A percentile compares a stretch with the other conserved stretches of the same genome.
Conservation (phyloP, 2,888 invertebrate genomes). For the Therioaphis trifolii region DNA sequence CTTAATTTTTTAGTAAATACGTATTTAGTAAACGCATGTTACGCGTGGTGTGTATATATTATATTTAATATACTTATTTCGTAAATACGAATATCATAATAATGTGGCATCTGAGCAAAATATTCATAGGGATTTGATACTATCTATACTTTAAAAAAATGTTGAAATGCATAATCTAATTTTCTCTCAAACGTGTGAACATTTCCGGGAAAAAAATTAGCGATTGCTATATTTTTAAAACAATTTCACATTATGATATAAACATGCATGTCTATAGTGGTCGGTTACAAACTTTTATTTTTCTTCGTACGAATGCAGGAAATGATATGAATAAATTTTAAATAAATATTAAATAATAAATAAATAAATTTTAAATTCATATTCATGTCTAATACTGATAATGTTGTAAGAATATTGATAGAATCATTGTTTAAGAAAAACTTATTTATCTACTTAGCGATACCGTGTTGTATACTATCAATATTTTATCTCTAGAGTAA, state of each 20-base stretch:
- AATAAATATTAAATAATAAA: neutral
- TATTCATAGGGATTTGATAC: too few species aligned
- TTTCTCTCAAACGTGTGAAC: constrained; percentile 31
- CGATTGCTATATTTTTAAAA: neutral
- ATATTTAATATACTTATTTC: neutral
- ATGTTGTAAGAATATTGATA: too few species aligned
- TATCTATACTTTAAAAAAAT: neutral
- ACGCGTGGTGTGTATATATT: too few species aligned
- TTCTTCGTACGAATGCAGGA: neutral
- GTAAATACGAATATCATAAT: neutral
- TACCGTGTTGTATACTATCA: too few species aligned
- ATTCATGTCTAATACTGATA: neutral
- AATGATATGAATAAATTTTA: neutral
- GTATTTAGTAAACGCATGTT: neutral
- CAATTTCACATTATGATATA: constrained; percentile 27
- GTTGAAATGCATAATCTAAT: constrained; percentile 18
- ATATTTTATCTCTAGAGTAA: too few species aligned
- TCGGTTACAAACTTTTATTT: constrained; percentile 7
- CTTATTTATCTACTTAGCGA: too few species aligned
- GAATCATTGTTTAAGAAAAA: too few species aligned
- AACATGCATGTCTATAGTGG: neutral
- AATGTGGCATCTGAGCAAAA: neutral
- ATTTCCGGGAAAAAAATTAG: constrained; percentile 23
- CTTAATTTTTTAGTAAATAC: too few species aligned
- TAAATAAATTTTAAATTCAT: too few species aligned